Evolutionary conservation across 2,888 invertebrate species (phyloP).

Genomic region (Andrena camellia): DNA sequence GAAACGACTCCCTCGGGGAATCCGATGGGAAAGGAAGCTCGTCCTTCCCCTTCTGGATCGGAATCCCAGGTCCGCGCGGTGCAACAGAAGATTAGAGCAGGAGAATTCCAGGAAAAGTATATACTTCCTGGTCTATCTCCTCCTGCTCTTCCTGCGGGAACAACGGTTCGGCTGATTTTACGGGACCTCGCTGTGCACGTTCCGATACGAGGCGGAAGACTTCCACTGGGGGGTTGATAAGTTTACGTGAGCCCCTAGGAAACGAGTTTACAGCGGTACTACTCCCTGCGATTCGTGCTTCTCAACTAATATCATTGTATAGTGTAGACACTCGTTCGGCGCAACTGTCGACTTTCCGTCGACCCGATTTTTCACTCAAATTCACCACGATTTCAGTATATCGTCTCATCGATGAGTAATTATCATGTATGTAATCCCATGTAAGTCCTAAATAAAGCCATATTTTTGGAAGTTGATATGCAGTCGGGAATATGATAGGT

Average conservation of each 20-base stretch:
- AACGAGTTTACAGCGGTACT: background rate
- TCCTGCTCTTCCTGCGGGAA: slow-evolving; percentile 15
- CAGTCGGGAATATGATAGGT: too few species aligned
- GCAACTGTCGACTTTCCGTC: too few species aligned
- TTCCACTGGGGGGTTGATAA: slow-evolving; percentile 3
- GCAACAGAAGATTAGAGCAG: slow-evolving; percentile 69
- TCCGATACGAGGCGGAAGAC: background rate
- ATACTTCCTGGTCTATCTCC: slow-evolving; percentile 31
- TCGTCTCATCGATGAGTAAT: too few species aligned
- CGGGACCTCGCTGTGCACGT: slow-evolving; percentile 9
- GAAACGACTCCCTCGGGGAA: slow-evolving; percentile 60
- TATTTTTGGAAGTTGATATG: too few species aligned
- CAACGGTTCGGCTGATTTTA: slow-evolving; percentile 25
- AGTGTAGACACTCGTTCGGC: too few species aligned
- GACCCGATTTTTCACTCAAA: too few species aligned
- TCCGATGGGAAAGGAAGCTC: slow-evolving; percentile 47
- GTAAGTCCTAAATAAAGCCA: too few species aligned
- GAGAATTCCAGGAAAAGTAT: slow-evolving; percentile 53
- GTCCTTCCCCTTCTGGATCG: slow-evolving; percentile 20
- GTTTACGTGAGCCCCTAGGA: background rate
- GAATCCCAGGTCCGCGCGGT: slow-evolving; percentile 32
- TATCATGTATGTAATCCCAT: too few species aligned
- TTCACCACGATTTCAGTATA: too few species aligned
- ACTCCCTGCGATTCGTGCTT: background rate
- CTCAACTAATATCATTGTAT: background rate